Evolutionary conservation across 2,888 invertebrate genomes (phyloP).

Genomic region (Tenthredo mesomela): DNA sequence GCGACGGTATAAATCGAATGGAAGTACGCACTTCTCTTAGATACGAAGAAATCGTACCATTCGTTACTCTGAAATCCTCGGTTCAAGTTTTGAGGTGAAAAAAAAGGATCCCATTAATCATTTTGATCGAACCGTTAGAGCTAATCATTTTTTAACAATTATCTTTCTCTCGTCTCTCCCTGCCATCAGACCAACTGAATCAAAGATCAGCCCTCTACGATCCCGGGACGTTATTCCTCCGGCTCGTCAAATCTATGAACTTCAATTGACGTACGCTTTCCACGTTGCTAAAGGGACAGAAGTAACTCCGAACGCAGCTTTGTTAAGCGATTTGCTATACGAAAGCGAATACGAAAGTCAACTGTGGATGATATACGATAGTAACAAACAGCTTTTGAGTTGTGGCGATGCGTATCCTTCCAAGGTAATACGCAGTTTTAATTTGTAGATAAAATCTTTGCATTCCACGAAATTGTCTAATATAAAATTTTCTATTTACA

Average conservation of each 20-base stretch:
- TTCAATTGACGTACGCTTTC: conserved; percentile 93
- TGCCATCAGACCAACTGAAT: conserved; percentile 85
- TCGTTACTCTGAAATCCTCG: conserved; percentile 86
- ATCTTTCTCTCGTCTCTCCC: neutral
- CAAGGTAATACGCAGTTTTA: conserved; percentile 81
- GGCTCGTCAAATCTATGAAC: conserved; percentile 93
- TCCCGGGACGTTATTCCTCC: conserved; percentile 92
- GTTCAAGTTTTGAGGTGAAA: conserved; percentile 85
- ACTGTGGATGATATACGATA: conserved; percentile 97
- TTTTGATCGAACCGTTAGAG: neutral
- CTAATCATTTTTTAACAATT: conserved; percentile 11
- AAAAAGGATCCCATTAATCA: neutral
- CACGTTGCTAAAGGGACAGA: conserved; percentile 91
- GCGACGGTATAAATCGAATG: conserved; percentile 87
- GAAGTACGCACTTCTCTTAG: conserved; percentile 85
- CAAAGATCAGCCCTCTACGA: conserved; percentile 89
- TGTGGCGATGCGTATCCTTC: conserved; percentile 95
- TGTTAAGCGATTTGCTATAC: conserved; percentile 93
- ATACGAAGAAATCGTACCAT: conserved; percentile 89
- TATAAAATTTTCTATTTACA: conserved; percentile 73
- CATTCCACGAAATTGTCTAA: neutral
- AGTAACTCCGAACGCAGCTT: conserved; percentile 88
- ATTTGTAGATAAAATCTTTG: neutral
- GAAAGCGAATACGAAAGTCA: conserved; percentile 98
- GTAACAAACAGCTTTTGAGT: conserved; percentile 91